A percentile compares a stretch with the other conserved stretches of the same genome.
Evolutionary conservation across 2,113 vertebrate species (phyloP).

Genomic region (Mungos mungo): DNA sequence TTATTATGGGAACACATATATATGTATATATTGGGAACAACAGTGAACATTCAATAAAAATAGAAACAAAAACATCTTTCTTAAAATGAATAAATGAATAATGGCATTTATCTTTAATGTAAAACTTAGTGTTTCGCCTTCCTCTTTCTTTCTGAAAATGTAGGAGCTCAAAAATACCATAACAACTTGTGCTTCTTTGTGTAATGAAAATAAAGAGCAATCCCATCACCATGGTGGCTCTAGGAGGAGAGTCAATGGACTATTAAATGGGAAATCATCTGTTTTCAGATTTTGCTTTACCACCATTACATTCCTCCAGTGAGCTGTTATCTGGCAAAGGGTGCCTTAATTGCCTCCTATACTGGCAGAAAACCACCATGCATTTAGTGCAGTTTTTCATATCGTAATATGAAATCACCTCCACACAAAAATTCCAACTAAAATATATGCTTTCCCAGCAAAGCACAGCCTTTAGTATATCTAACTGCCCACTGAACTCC

Average conservation of each 20-base stretch:
- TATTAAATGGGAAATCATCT: conserved; percentile 94
- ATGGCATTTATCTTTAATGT: background rate
- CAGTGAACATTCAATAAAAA: background rate
- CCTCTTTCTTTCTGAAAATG: background rate
- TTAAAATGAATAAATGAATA: conserved; percentile 29
- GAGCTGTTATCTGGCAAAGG: conserved; percentile 80
- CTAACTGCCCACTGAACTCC: conserved; percentile 81
- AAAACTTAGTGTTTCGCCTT: no score
- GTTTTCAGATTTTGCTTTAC: conserved; percentile 90
- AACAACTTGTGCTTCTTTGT: conserved; percentile 83
- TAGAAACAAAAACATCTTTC: background rate
- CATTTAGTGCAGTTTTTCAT: conserved; percentile 81
- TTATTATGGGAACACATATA: background rate
- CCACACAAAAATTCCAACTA: conserved; percentile 80
- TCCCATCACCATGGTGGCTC: conserved; percentile 63
- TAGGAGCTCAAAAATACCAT: conserved; percentile 62
- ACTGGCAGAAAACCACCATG: conserved; percentile 79
- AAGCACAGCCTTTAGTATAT: conserved; percentile 82
- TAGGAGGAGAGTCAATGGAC: conserved; percentile 90
- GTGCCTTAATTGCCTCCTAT: conserved; percentile 80
- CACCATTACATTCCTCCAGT: conserved; percentile 85
- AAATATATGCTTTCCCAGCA: conserved; percentile 83
- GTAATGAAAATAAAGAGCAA: conserved; percentile 81
- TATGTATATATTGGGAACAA: background rate
- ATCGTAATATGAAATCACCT: conserved; percentile 82